These are phyloP conservation scores for Phthorimaea operculella DNA, from an alignment of 1,140 invertebrate genomes.

Conservation along the genomic window DNA sequence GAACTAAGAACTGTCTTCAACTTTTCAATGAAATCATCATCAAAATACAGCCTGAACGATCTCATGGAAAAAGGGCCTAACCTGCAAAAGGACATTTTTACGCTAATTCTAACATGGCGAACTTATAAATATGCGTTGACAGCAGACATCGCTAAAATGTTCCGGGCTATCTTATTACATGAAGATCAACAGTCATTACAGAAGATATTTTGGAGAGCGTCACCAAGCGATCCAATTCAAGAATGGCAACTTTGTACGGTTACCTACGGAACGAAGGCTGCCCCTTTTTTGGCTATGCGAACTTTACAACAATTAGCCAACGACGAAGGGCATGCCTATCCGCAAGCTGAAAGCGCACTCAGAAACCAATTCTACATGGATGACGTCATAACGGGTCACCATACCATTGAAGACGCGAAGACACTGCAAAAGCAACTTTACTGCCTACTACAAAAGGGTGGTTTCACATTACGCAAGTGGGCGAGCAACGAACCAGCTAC, in stretches of 20 bases:
- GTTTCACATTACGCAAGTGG: constrained; percentile 7
- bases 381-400: neutral
- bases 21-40: neutral
- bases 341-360: constrained; percentile 3
- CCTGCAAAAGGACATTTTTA: neutral
- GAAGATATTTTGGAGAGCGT: neutral
- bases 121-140: neutral
- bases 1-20: neutral
- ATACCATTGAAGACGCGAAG: neutral
- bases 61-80: neutral
- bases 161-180: neutral
- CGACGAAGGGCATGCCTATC: constrained; percentile 20
- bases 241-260: neutral
- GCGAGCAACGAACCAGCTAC: neutral
- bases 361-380: constrained; percentile 1
- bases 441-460: neutral
- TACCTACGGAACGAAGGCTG: neutral
- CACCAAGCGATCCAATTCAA: neutral
- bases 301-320: constrained; percentile 28
- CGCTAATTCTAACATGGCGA: neutral
- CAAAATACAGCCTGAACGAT: neutral
- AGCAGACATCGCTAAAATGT: constrained; percentile 1
- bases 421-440: neutral
- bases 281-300: constrained; percentile 28
- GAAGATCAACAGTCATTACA: neutral